Percentiles rank a stretch among this genome's conserved stretches.
These are phyloP conservation scores for Oncorhynchus clarkii DNA, from an alignment of 2,113 vertebrate genomes.

Conservation along the genomic window DNA sequence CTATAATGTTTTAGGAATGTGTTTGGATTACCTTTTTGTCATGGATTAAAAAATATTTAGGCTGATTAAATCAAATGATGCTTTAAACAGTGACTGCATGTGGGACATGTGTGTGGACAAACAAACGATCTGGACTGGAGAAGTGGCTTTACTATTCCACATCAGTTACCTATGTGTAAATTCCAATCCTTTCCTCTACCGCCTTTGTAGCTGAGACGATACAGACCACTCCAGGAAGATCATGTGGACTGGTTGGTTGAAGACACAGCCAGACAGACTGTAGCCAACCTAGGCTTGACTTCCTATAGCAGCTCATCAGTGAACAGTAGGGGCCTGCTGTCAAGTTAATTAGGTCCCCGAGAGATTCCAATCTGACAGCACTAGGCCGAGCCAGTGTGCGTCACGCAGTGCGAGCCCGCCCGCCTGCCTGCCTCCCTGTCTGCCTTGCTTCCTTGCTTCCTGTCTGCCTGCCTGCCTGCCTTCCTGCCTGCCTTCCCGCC, in stretches of 20 bases:
- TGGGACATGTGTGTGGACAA: neutral
- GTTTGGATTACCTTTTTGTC: too few relatives aligned
- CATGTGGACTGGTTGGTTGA: neutral
- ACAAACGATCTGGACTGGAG: neutral
- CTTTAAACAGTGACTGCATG: neutral
- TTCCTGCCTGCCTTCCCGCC: neutral
- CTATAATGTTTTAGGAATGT: too few relatives aligned
- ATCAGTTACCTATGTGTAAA: neutral
- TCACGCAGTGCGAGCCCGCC: neutral
- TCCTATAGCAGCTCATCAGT: slow-evolving; percentile 7
- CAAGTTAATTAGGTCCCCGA: slow-evolving; percentile 15
- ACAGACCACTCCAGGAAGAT: neutral
- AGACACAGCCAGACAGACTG: neutral
- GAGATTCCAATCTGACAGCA: slow-evolving; percentile 12
- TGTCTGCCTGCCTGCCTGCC: neutral
- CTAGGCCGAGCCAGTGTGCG: slow-evolving; percentile 6
- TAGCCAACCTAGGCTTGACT: neutral
- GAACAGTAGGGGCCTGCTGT: slow-evolving; percentile 9
- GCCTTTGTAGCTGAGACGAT: neutral
- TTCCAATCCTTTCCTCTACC: neutral
- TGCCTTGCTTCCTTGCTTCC: too few relatives aligned
- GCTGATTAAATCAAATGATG: too few relatives aligned
- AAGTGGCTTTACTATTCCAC: neutral
- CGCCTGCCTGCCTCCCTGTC: neutral
- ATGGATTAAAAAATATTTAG: too few relatives aligned